These are phyloP conservation scores for Meloidogyne floridensis DNA, from an alignment of 1,140 invertebrate genomes.

Conservation along the genomic window DNA sequence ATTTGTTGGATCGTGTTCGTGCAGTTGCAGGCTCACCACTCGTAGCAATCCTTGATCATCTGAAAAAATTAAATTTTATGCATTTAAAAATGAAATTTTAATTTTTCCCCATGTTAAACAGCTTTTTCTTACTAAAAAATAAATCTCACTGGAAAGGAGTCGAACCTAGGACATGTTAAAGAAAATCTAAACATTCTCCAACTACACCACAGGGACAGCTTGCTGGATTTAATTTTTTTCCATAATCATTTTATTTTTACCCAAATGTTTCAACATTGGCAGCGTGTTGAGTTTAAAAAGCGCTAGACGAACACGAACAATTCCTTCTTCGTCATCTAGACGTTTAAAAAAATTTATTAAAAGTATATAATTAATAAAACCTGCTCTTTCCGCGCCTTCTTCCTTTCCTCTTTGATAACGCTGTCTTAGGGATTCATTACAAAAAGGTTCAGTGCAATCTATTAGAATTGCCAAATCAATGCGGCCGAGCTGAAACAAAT, in stretches of 20 bases:
- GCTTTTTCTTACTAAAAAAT: too few species aligned
- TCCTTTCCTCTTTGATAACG: constrained; percentile 37
- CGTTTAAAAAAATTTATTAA: background rate
- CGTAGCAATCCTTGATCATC: constrained; percentile 61
- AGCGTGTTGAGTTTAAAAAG: constrained; percentile 63
- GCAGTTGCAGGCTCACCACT: constrained; percentile 53
- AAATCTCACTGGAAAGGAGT: background rate
- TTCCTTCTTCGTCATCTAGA: constrained; percentile 55
- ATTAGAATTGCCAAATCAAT: constrained; percentile 62
- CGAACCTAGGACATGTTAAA: background rate
- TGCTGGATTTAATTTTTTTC: background rate
- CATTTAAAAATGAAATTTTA: too few species aligned
- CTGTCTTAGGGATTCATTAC: constrained; percentile 39
- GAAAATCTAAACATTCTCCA: background rate
- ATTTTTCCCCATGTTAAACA: too few species aligned
- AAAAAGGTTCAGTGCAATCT: constrained; percentile 64
- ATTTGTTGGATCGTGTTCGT: background rate
- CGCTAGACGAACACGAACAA: constrained; percentile 48
- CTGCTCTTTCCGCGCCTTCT: constrained; percentile 39
- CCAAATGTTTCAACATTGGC: constrained; percentile 61
- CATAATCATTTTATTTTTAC: background rate
- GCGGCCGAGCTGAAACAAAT: constrained; percentile 38
- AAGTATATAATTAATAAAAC: background rate
- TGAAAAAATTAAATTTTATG: background rate
- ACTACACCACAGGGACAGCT: background rate